Base-by-base conservation (phyloP, 2,888 invertebrate species). In the Junonia oenone region DNA sequence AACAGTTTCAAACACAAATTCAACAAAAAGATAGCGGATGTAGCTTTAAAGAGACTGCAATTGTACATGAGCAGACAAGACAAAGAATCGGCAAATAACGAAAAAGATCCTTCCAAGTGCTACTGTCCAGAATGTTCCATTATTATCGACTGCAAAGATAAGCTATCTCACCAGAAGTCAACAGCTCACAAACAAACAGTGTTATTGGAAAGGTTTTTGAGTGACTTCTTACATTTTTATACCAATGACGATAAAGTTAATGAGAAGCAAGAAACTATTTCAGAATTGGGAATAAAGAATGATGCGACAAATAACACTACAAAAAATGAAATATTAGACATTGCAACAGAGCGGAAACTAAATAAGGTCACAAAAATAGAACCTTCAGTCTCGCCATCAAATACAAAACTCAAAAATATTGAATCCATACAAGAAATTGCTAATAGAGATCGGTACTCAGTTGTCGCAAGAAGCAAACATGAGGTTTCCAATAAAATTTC, bases 81-180 rank as follows among this genome's bases (percentile, higher is more conserved):
- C 14, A 38, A 11, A 3, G 15, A 8, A 11, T n/a, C 9, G 0
- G 38, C 43, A 47, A 9, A 26, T 22, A 37, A 54, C 8, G 46
- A 60, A 37, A 38, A 37, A 0, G 31, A 59, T 9, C 9, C 33
- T 3, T 51, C 59, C n/a, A 61, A 37, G 4, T 66, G 71, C 53
- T 75, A 66, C 46, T 76, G 76, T 59, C 63, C 63, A 3, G 48
- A 65, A 2, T 76, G 76, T 51, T 51, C 62, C 6, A 8, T 45
- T 2, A 49, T 61, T 2, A 58, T 73, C 0, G 49, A 58, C 17
- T 26, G 14, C 0, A 49, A 33, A 9, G 60, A 72, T 6, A 67
- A 55, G 55, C n/a, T 50, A 1, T 43, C 8, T 1, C 74, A 74
- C 29, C 63, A 68, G 11, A 53, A 47, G 11, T 63, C 68, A 0